Evolutionary conservation across 2,888 invertebrate genomes (phyloP), one percentile per base, ranked within the genome.

Genomic region (Taenaris catops): DNA sequence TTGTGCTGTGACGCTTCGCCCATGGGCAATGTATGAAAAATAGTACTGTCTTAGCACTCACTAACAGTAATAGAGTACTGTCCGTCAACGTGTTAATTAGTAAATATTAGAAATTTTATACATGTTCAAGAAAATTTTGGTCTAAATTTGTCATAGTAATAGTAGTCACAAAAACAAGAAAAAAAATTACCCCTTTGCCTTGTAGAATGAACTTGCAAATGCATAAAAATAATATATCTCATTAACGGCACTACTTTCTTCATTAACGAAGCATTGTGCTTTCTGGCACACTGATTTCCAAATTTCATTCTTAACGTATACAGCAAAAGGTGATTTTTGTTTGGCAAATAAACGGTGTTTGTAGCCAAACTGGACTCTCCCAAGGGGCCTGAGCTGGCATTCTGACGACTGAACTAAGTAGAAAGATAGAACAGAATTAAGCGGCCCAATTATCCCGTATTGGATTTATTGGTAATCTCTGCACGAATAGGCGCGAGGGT

Each of bases 401-500:
- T 84, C 84, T 86, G 83, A 84, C 83, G 83, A 84, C 84, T 84
- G 83, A 81, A 84, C 81, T 83, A 84, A 86, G 86, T 84, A 86
- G 84, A 84, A 83, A 86, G 86, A 86, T 86, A 84, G 86, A 79
- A 84, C 78, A 83, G 83, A 86, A 84, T 86, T 86, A 86, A 86
- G 86, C 84, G 80, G 79, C 79, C 83, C 86, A 86, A 86, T 86
- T 86, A 86, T 86, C 86, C 84, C 86, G 84, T 84, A 86, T 86
- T 86, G 84, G 86, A 86, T 86, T 86, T 86, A 86, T 86, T 86
- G 86, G 86, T 86, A 86, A 86, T 86, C 86, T 84, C 75, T 81
- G 84, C 86, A 86, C 86, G 86, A 83, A 83, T 80, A 73, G 76
- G 80, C 81, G 81, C 78, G 81, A 83, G 86, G 86, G 86, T 84